Evolutionary conservation across 1,140 invertebrate species (phyloP).

Genomic region (Steinernema khuongi): DNA sequence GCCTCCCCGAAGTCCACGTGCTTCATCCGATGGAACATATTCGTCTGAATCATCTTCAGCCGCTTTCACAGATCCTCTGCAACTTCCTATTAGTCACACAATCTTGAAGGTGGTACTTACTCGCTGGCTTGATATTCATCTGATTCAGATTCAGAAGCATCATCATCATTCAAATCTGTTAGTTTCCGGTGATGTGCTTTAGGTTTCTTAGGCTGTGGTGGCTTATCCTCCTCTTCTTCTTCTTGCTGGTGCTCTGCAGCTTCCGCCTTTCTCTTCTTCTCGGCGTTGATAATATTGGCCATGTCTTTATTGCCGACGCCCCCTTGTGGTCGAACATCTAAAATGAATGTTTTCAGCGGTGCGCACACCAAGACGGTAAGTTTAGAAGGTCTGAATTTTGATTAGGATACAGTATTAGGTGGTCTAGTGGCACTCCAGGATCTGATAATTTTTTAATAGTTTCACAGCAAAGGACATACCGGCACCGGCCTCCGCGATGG

Average conservation of each 20-base stretch:
- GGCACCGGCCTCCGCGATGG: constrained; percentile 25
- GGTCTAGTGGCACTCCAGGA: too few relatives aligned
- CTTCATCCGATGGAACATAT: not conserved
- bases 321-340: constrained; percentile 1
- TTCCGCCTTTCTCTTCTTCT: constrained; percentile 28
- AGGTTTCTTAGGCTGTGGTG: not conserved
- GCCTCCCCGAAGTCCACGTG: not conserved
- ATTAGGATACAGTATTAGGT: too few relatives aligned
- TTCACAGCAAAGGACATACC: not conserved
- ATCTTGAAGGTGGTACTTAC: too few relatives aligned
- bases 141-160: not conserved
- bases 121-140: not conserved
- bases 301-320: constrained; percentile 26
- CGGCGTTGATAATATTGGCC: constrained; percentile 35
- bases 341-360: not conserved
- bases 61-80: not conserved
- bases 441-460: too few relatives aligned
- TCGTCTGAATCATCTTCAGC: constrained; percentile 1
- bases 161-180: constrained; percentile 3
- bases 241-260: constrained; percentile 19
- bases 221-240: constrained; percentile 20
- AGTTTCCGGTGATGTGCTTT: not conserved
- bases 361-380: not conserved
- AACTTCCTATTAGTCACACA: too few relatives aligned
- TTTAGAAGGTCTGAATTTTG: not conserved